Evolutionary conservation across 1,140 invertebrate genomes (phyloP).

Genomic region (Drosophila ironensis): DNA sequence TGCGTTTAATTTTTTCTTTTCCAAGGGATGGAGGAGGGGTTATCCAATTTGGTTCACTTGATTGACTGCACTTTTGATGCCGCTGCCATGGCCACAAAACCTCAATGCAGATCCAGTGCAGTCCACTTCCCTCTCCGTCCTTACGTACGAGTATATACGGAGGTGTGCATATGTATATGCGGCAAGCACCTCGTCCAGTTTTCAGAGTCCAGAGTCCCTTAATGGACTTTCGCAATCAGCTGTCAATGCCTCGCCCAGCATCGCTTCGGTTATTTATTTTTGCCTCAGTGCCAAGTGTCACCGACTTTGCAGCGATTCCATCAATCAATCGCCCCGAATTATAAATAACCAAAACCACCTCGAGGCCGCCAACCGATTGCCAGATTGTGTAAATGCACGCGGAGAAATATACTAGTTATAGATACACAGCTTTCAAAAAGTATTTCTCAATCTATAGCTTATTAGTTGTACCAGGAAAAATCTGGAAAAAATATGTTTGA

Average conservation of each 20-base stretch:
- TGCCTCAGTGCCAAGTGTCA: slow-evolving; percentile 76
- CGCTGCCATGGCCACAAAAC: slow-evolving; percentile 46
- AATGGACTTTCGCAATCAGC: slow-evolving; percentile 79
- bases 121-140: background rate
- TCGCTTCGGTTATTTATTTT: slow-evolving; percentile 70
- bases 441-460: too few relatives aligned
- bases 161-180: background rate
- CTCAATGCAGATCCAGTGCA: slow-evolving; percentile 48
- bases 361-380: slow-evolving; percentile 33
- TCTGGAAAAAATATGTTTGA: too few relatives aligned
- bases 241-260: slow-evolving; percentile 68
- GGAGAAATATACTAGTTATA: too few relatives aligned
- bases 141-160: background rate
- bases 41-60: slow-evolving; percentile 70
- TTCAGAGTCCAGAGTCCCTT: slow-evolving; percentile 33
- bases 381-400: slow-evolving; percentile 27
- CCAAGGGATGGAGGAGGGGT: slow-evolving; percentile 15
- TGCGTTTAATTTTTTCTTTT: slow-evolving; percentile 24
- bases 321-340: slow-evolving; percentile 75
- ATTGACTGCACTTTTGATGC: slow-evolving; percentile 75
- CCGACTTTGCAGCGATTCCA: slow-evolving; percentile 76
- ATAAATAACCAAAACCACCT: slow-evolving; percentile 70
- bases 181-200: slow-evolving; percentile 39
- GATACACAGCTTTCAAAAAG: too few relatives aligned
- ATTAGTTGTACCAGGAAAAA: too few relatives aligned